Conservation (phyloP, 30 jellyfish, hydroid and myxozoan species). For the Pseudorhiza aurosa region DNA sequence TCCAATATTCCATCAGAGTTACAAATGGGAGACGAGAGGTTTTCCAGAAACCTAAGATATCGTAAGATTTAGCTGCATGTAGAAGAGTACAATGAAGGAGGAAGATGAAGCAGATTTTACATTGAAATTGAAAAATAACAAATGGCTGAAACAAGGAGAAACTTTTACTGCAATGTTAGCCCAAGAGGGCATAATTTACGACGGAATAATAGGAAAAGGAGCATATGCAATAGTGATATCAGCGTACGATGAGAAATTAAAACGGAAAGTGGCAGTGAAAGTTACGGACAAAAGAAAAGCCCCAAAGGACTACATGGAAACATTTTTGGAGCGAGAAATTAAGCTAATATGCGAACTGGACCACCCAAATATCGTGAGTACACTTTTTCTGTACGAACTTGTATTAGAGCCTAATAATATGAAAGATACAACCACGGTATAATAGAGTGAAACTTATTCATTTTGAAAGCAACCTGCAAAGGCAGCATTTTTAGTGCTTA, state of each 20-base stretch:
- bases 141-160: slow-evolving; percentile 52
- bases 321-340: slow-evolving; percentile 55
- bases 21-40: too few species aligned
- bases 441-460: too few species aligned
- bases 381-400: not conserved
- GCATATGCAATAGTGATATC: slow-evolving; percentile 66
- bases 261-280: slow-evolving; percentile 61
- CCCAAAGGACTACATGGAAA: slow-evolving; percentile 50
- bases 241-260: slow-evolving; percentile 49
- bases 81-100: slow-evolving; percentile 17
- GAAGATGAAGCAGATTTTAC: not conserved
- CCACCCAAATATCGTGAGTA: slow-evolving; percentile 70
- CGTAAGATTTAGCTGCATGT: too few species aligned
- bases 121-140: slow-evolving; percentile 1
- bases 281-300: slow-evolving; percentile 47
- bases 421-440: too few species aligned
- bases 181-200: slow-evolving; percentile 46
- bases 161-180: slow-evolving; percentile 22
- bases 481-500: too few species aligned
- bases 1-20: too few species aligned
- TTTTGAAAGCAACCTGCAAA: too few species aligned
- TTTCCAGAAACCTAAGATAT: too few species aligned
- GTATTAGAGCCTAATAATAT: not conserved
- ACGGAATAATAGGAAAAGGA: slow-evolving; percentile 66
- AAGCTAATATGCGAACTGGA: slow-evolving; percentile 23